These are phyloP conservation scores for Cinclus cinclus DNA, from an alignment of 2,113 vertebrate species.

Conservation along the genomic window DNA sequence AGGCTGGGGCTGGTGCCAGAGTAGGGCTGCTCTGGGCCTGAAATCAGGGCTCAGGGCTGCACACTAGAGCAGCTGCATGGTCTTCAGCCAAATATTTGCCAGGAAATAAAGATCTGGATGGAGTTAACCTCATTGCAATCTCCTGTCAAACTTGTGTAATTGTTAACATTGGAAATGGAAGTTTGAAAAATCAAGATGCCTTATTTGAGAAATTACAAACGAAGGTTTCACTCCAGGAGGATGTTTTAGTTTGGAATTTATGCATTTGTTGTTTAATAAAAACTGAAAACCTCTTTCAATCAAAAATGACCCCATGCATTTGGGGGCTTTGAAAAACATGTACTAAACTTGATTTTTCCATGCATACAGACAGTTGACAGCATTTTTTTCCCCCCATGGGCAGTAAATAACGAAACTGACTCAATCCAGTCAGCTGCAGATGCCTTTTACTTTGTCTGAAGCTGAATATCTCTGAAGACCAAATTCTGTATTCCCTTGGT, in stretches of 20 bases:
- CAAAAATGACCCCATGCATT: neutral
- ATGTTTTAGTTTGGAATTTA: neutral
- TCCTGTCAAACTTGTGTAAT: neutral
- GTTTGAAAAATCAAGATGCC: neutral
- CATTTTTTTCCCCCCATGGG: neutral
- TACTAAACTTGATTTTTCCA: neutral
- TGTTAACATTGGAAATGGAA: neutral
- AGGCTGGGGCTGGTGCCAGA: neutral
- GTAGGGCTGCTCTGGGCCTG: neutral
- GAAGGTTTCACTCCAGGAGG: neutral
- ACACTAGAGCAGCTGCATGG: neutral
- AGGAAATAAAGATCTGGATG: neutral
- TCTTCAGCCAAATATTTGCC: neutral
- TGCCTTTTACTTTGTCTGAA: neutral
- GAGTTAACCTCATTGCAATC: neutral
- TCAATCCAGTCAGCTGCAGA: neutral
- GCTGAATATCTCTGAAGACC: neutral
- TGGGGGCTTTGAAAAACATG: neutral
- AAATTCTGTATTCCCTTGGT: conserved; percentile 40
- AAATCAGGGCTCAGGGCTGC: neutral
- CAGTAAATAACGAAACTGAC: conserved; percentile 2
- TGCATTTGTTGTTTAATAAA: neutral
- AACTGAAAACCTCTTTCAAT: neutral
- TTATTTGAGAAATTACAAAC: neutral
- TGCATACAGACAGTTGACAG: neutral